Evolutionary conservation across 2,888 invertebrate genomes (phyloP).

Genomic region (Cacoxenus indagator): DNA sequence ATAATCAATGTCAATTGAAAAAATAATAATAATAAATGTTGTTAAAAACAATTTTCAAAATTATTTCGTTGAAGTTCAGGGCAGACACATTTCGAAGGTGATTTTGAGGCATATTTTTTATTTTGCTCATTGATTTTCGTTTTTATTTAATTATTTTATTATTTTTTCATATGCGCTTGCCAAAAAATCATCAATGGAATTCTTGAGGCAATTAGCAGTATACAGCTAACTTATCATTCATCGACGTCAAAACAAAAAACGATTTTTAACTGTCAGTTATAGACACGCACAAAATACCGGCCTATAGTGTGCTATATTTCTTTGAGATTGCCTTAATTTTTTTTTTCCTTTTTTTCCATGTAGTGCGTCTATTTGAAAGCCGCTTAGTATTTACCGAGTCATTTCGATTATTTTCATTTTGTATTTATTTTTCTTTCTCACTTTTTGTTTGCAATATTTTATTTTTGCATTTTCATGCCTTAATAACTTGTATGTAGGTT

Average conservation of each 20-base stretch:
- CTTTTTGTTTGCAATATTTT: neutral
- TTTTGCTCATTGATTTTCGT: neutral
- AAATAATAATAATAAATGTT: neutral
- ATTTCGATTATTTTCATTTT: constrained; percentile 8
- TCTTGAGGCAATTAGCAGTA: constrained; percentile 1
- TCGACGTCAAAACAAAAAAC: neutral
- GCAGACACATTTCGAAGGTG: constrained; percentile 5
- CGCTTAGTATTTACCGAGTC: constrained; percentile 8
- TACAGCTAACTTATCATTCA: neutral
- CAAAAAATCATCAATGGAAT: constrained; percentile 19
- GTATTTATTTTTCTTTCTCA: neutral
- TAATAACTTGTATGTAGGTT: constrained; percentile 1
- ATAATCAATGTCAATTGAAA: constrained; percentile 11
- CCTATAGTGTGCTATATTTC: too few relatives aligned
- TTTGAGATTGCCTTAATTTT: neutral
- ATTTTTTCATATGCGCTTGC: neutral
- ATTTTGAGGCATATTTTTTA: neutral
- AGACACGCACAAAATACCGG: neutral
- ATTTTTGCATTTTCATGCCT: neutral
- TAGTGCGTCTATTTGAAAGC: neutral
- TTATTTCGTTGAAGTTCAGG: neutral
- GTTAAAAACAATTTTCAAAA: neutral
- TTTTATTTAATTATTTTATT: neutral
- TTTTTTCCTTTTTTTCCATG: neutral
- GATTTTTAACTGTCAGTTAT: constrained; percentile 16